Evolutionary conservation across 2,888 invertebrate genomes (phyloP).

Genomic region (Himalopsyche anomala): DNA sequence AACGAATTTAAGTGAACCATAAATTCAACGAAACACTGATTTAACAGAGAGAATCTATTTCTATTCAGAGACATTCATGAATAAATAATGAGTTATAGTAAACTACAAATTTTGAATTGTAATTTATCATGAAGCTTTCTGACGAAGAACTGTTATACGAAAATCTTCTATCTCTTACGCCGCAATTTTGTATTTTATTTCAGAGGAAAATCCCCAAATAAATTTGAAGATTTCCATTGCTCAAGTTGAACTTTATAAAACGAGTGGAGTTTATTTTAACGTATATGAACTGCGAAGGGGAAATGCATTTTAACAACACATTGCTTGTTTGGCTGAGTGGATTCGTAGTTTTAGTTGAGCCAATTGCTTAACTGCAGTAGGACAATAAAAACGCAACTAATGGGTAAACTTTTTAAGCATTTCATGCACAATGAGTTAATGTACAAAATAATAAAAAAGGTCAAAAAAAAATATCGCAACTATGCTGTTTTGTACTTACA

Average conservation of each 20-base stretch:
- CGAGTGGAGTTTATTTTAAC: background rate
- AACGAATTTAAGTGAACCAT: no score
- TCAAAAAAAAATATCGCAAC: no score
- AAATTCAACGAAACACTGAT: no score
- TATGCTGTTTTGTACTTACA: no score
- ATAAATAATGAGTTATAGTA: no score
- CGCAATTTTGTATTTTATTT: background rate
- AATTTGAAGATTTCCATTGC: background rate
- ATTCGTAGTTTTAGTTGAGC: background rate
- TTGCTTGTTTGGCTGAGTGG: background rate
- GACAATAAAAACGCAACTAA: background rate
- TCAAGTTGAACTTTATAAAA: slow-evolving; percentile 6
- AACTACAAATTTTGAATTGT: no score
- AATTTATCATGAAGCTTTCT: no score
- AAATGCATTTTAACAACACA: background rate
- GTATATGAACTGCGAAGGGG: background rate
- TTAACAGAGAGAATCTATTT: no score
- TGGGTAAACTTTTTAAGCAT: background rate
- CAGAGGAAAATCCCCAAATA: background rate
- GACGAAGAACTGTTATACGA: background rate
- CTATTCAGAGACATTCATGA: no score
- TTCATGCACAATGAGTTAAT: no score
- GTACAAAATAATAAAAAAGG: no score
- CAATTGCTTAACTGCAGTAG: slow-evolving; percentile 5
- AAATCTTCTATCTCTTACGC: background rate